Percentiles rank a stretch among this genome's conserved stretches.
phyloP scores from a whole-genome alignment of 2,888 invertebrate genomes.

The Idaea dimidiata region DNA sequence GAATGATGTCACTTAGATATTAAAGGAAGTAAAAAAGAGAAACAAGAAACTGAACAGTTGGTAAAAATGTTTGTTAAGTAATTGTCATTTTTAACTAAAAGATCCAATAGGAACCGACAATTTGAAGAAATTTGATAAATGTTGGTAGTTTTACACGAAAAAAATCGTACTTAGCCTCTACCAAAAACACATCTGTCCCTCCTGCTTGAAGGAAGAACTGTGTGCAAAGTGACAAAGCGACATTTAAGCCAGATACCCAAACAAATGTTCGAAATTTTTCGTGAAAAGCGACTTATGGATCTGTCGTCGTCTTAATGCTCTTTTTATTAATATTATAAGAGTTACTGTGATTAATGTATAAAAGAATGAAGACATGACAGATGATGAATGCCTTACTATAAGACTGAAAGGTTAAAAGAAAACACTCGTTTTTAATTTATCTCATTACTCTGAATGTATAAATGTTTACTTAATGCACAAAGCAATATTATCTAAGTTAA shows the following conservation, averaged over 20 bases:
- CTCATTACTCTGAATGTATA: slow-evolving; percentile 13
- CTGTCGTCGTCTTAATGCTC: background rate
- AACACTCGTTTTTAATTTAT: slow-evolving; percentile 15
- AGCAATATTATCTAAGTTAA: background rate
- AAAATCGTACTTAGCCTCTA: no score
- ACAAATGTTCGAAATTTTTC: no score
- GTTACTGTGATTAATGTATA: slow-evolving; percentile 39
- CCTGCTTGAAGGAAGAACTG: no score
- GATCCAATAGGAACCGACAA: no score
- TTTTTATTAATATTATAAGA: background rate
- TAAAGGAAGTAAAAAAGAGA: background rate
- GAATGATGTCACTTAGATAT: background rate
- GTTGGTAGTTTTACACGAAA: no score
- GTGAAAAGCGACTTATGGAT: background rate
- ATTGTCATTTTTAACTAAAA: no score
- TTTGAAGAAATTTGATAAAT: no score
- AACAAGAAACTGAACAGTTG: no score
- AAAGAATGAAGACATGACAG: slow-evolving; percentile 22
- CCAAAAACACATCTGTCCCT: no score
- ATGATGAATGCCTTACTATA: slow-evolving; percentile 37
- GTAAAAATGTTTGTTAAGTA: no score
- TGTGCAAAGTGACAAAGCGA: no score
- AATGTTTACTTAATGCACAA: background rate
- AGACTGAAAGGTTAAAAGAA: slow-evolving; percentile 58
- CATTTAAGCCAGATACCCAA: no score